Evolutionary conservation across 2,888 invertebrate species (phyloP), one percentile per base, ranked within the genome.

Genomic region (Halocaridina rubra): DNA sequence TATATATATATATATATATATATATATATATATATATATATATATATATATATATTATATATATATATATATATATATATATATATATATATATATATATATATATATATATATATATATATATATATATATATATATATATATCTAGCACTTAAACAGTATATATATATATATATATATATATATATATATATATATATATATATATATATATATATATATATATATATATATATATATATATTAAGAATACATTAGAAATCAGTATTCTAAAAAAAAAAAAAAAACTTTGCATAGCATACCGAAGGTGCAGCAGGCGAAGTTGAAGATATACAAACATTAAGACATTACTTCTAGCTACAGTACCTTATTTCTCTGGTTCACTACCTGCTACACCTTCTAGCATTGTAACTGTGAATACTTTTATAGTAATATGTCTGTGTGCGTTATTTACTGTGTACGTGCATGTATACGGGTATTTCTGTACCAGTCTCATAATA

Each of bases 1-100:
- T 69, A 69, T 69, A 69, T 69, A 69, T 69, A 69, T 69, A 69
- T 69, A 69, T 69, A 69, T 69, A 69, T 69, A 69, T 69, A 69
- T 69, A 30, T 69, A 30, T 69, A 30, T 69, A 30, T 69, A 30
- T 69, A 30, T 69, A 30, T 69, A 30, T 69, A 30, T 69, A 30
- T 69, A 19, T 30, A 19, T 71, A 7, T 71, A n/a, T 69, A n/a
- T 69, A n/a, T 69, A n/a, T 69, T 71, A 33, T 71, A 33, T 71
- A 33, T 30, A 33, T 71, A 33, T 71, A 33, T 71, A 22, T 71
- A 33, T 30, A 33, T 30, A 33, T 4, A 1, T 71, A 33, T 30
- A 30, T 30, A 30, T 5, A 30, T 67, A 1, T 67, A 30, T 3
- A 3, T 3, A 30, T 67, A 30, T 67, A 24, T 67, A 1, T 67